Percentiles rank a stretch among this genome's conserved stretches.
Conservation (phyloP, 2,888 invertebrate genomes). For the Drosophila robusta region DNA sequence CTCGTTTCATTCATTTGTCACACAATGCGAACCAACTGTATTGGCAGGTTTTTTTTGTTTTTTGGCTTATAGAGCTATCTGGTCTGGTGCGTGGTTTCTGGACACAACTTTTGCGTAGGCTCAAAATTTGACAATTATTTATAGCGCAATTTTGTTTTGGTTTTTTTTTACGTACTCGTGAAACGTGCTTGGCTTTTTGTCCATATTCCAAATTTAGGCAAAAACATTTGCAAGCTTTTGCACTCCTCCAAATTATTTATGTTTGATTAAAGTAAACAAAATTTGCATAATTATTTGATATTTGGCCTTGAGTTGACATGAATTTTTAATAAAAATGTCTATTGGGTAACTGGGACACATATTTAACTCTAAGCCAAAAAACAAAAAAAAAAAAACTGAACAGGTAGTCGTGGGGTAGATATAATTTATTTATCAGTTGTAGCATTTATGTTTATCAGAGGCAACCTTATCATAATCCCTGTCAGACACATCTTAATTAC, state of each 20-base stretch:
- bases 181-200: constrained; percentile 77
- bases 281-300: constrained; percentile 30
- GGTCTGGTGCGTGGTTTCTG: constrained; percentile 35
- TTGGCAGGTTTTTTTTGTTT: constrained; percentile 1
- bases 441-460: constrained; percentile 18
- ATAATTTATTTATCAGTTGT: constrained; percentile 11
- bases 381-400: too few relatives aligned
- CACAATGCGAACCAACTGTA: constrained; percentile 25
- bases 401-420: neutral
- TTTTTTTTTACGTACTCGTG: constrained; percentile 23
- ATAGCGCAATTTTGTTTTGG: constrained; percentile 32
- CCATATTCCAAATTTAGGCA: constrained; percentile 23
- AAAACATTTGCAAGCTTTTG: constrained; percentile 20
- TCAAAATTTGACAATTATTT: constrained; percentile 33
- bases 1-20: constrained; percentile 26
- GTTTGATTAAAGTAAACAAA: constrained; percentile 18
- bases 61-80: constrained; percentile 29
- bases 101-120: constrained; percentile 44
- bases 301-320: constrained; percentile 2
- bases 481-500: constrained; percentile 45
- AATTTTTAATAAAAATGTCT: constrained; percentile 1
- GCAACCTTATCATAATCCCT: constrained; percentile 31
- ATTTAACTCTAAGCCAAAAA: neutral
- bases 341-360: constrained; percentile 19
- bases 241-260: constrained; percentile 23